Conservation (phyloP, 1,140 invertebrate genomes). For the Aethina tumida region DNA sequence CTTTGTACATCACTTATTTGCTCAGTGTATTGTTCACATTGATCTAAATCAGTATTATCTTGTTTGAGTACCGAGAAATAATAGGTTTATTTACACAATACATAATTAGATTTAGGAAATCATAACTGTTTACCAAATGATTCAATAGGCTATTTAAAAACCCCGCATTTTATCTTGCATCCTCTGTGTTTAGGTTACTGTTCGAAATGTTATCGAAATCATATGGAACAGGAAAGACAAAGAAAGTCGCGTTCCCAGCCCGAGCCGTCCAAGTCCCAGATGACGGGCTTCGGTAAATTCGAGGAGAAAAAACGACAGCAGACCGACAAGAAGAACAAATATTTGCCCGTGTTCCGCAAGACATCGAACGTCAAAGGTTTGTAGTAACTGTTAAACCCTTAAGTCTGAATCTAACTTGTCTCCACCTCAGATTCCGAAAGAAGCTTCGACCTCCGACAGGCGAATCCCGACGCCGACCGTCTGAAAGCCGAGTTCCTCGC, state of each 20-base stretch:
- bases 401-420: too few species aligned
- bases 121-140: too few species aligned
- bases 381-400: constrained; percentile 7
- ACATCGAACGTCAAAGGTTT: constrained; percentile 50
- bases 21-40: too few species aligned
- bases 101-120: too few species aligned
- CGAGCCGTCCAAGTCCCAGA: constrained; percentile 16
- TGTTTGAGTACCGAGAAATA: too few species aligned
- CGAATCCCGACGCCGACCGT: constrained; percentile 47
- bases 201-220: constrained; percentile 77
- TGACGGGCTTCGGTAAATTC: constrained; percentile 62
- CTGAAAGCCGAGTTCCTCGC: constrained; percentile 37
- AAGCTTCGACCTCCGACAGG: constrained; percentile 36
- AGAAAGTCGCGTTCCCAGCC: constrained; percentile 25
- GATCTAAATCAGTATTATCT: too few species aligned
- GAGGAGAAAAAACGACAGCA: constrained; percentile 81
- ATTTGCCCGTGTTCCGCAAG: constrained; percentile 67
- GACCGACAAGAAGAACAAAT: constrained; percentile 69
- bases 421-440: constrained; percentile 38
- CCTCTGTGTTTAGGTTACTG: constrained; percentile 83
- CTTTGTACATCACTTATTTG: too few species aligned
- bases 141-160: too few species aligned
- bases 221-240: constrained; percentile 53
- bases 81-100: too few species aligned
- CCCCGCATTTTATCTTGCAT: too few species aligned